Evolutionary conservation across 2,797 vertebrate genomes (phyloP), one percentile per base, ranked within the genome.

Genomic region (Poecilia picta): DNA sequence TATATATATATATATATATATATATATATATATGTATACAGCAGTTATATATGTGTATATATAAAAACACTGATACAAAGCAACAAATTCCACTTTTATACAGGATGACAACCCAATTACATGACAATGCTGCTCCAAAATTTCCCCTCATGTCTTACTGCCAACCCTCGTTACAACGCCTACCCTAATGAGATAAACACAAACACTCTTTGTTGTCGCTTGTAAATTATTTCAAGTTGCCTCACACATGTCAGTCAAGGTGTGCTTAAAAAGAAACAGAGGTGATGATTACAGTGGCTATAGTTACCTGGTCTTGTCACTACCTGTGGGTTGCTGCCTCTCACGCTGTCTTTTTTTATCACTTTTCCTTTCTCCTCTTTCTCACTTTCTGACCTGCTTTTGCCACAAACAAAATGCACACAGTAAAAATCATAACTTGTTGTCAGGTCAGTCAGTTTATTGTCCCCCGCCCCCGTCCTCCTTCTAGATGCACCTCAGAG

Each of bases 231-330:
- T 33, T 13, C 55, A 51, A 71, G 62, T 73, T 36, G 16, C 51
- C 73, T 4, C 72, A 73, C 45, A 78, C 39, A 64, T 71, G 81
- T 83, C 88, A 87, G 15, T 89, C 86, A 87, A 76, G 39, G 11
- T 0, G 5, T 23, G 15, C 74, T 80, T 75, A 81, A 85, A 68
- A 53, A 45, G 77, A 80, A 47, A 33, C 12, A 77, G 4, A 36
- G 66, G 80, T 80, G 80, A 80, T 91, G 71, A 85, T 80, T 73
- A 62, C 59, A 76, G 39, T 81, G 83, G 78, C 73, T 83, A 80
- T 78, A 55, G 85, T 76, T 88, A 88, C 59, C 57, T 12, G 78
- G 8, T 49, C 75, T 73, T 82, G 85, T 87, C 86, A 74, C 71
- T 87, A 85, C 79, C 70, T n/a, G 59, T 43, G 74, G 66, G 53